Evolutionary conservation across 2,888 invertebrate species (phyloP).

Genomic region (Lampropteryx suffumata): DNA sequence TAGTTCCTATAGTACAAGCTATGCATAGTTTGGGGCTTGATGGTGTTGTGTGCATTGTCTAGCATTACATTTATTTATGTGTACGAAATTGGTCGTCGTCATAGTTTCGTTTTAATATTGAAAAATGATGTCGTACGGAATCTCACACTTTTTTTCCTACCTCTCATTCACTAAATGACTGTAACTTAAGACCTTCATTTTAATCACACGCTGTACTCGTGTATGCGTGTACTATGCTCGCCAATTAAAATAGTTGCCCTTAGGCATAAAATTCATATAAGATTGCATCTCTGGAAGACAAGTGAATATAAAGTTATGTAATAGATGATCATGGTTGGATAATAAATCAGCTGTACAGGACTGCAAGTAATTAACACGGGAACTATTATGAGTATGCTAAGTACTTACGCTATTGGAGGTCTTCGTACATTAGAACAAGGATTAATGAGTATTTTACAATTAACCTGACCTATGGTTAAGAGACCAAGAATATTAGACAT

Average conservation of each 20-base stretch:
- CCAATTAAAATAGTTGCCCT: conserved; percentile 28
- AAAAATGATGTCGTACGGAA: no score
- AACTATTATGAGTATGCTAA: not conserved
- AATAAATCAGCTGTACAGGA: conserved; percentile 13
- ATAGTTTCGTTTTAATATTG: no score
- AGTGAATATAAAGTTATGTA: conserved; percentile 27
- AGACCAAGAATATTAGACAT: no score
- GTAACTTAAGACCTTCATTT: no score
- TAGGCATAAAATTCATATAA: conserved; percentile 30
- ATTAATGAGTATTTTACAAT: not conserved
- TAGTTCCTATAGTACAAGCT: no score
- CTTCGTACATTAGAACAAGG: not conserved
- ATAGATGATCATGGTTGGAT: conserved; percentile 11
- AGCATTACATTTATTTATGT: no score
- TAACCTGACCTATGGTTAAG: not conserved
- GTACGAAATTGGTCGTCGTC: no score
- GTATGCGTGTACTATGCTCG: conserved; percentile 15
- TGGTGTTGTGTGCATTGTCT: no score
- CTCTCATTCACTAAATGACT: no score
- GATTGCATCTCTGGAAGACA: conserved; percentile 32
- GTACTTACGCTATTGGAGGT: not conserved
- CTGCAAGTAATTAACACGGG: conserved; percentile 13
- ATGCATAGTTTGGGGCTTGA: no score
- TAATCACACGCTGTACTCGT: no score
- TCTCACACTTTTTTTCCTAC: no score